These are phyloP conservation scores for Ciona savignyi DNA, from an alignment of 23 tunicate genomes.

Conservation along the genomic window DNA sequence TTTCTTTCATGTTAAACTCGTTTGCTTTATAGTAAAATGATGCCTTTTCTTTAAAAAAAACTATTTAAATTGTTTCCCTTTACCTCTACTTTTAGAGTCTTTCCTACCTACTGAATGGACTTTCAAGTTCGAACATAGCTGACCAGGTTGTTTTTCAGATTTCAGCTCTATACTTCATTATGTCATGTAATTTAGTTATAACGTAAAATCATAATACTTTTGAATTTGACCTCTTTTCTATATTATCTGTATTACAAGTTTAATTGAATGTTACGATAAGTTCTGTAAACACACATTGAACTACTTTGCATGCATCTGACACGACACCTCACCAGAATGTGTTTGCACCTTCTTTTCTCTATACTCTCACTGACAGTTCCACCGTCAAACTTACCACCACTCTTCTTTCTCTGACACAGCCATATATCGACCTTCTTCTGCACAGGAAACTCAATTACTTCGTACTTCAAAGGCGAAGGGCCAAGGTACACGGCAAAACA, in stretches of 20 bases:
- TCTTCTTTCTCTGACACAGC: conserved; percentile 26
- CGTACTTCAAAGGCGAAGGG: not conserved
- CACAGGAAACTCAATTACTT: conserved; percentile 32
- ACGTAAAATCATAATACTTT: no score
- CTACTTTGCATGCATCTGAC: not conserved
- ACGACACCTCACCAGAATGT: no score
- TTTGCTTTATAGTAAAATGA: no score
- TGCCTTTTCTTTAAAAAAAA: no score
- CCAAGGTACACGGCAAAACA: conserved; percentile 24
- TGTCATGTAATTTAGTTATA: no score
- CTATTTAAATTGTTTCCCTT: no score
- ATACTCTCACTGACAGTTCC: not conserved
- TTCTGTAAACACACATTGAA: no score
- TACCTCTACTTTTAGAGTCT: not conserved
- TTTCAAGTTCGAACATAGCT: not conserved
- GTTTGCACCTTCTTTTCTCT: not conserved
- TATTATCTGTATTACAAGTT: no score
- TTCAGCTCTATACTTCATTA: no score
- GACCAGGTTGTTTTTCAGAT: not conserved
- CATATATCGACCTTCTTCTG: conserved; percentile 26
- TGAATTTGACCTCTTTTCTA: no score
- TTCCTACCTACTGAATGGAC: not conserved
- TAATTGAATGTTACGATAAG: no score
- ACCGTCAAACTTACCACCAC: conserved; percentile 1
- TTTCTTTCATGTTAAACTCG: no score